A percentile compares a stretch with the other conserved stretches of the same genome.
These are phyloP conservation scores for Meriones psammophilus DNA, from an alignment of 2,797 vertebrate species.

Conservation along the genomic window DNA sequence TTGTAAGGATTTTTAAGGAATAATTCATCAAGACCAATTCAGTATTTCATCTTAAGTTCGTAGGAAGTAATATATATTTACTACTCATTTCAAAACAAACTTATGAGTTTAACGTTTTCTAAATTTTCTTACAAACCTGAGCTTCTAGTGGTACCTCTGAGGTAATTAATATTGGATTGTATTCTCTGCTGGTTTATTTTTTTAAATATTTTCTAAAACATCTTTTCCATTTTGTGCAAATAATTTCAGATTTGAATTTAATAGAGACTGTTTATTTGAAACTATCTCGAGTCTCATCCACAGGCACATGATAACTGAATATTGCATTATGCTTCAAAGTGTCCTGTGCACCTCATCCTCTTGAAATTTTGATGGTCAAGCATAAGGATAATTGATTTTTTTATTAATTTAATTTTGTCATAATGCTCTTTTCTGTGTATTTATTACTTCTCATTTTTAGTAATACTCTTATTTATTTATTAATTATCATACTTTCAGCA, in stretches of 20 bases:
- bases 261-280: not conserved
- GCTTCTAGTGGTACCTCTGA: not conserved
- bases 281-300: not conserved
- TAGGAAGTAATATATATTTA: not conserved
- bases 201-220: not conserved
- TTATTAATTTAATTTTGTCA: not conserved
- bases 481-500: not conserved
- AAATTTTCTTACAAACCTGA: not conserved
- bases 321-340: not conserved
- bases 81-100: not conserved
- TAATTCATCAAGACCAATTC: not conserved
- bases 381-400: not conserved
- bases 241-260: slow-evolving; percentile 26
- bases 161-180: not conserved
- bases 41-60: not conserved
- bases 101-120: not conserved
- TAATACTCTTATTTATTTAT: too few relatives aligned
- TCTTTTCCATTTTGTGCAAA: not conserved
- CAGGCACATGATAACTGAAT: not conserved
- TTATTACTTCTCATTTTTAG: not conserved
- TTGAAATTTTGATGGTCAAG: not conserved
- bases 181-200: not conserved
- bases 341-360: not conserved
- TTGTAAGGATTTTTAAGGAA: not conserved
- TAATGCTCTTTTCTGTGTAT: not conserved